These are phyloP conservation scores for Antidorcas marsupialis DNA, from an alignment of 2,113 vertebrate species.

Conservation along the genomic window DNA sequence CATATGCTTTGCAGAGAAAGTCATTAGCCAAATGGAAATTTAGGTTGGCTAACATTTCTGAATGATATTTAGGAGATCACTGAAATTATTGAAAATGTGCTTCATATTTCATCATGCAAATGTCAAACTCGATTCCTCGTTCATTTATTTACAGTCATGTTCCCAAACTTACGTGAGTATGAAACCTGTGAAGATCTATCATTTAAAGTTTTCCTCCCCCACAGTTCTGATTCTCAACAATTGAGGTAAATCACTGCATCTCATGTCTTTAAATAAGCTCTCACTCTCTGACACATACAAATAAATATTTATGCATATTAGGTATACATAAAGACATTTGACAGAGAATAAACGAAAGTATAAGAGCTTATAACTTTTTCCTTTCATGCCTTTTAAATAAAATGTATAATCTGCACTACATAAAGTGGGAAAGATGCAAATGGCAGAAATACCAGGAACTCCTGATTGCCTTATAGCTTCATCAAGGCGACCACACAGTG, in stretches of 20 bases:
- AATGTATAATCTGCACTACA: neutral
- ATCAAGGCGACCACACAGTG: neutral
- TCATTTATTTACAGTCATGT: slow-evolving; percentile 72
- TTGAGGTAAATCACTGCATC: neutral
- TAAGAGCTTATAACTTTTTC: neutral
- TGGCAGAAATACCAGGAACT: neutral
- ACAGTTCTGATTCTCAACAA: neutral
- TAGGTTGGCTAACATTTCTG: slow-evolving; percentile 66
- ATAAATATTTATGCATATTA: neutral
- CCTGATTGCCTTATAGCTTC: neutral
- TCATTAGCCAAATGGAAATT: slow-evolving; percentile 81
- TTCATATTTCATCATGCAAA: slow-evolving; percentile 66
- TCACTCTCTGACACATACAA: neutral
- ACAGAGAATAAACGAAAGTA: neutral
- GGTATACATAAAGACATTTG: neutral
- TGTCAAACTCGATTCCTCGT: slow-evolving; percentile 52
- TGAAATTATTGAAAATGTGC: slow-evolving; percentile 73
- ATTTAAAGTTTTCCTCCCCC: neutral
- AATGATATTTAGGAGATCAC: slow-evolving; percentile 65
- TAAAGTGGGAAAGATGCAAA: neutral
- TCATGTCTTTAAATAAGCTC: neutral
- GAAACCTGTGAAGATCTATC: neutral
- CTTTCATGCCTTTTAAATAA: neutral
- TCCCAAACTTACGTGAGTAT: slow-evolving; percentile 24
- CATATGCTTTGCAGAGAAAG: slow-evolving; percentile 62